Evolutionary conservation across 2,797 vertebrate genomes (phyloP).

Genomic region (Allobates femoralis): DNA sequence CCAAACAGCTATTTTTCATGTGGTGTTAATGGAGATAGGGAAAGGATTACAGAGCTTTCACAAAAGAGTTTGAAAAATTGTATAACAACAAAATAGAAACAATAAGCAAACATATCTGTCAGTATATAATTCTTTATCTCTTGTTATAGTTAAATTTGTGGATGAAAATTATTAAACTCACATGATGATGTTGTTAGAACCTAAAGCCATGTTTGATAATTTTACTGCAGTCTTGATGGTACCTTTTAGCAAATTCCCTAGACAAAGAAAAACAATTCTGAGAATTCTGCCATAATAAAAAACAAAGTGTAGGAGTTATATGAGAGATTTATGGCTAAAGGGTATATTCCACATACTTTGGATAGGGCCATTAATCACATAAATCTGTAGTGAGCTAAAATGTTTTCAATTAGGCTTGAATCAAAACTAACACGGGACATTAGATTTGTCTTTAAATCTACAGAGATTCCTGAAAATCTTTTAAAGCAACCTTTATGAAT

Average conservation of each 20-base stretch:
- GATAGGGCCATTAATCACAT: slow-evolving; percentile 38
- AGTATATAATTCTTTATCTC: not conserved
- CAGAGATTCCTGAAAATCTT: slow-evolving; percentile 34
- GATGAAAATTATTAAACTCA: not conserved
- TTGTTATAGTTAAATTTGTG: not conserved
- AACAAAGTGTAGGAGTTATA: slow-evolving; percentile 25
- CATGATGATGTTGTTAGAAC: not conserved
- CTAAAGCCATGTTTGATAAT: not conserved
- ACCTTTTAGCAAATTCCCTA: slow-evolving; percentile 6
- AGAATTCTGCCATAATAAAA: slow-evolving; percentile 8
- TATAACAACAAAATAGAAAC: not conserved
- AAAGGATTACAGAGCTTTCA: not conserved
- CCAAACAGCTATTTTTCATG: no score
- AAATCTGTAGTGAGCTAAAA: slow-evolving; percentile 28
- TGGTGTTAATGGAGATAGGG: no score
- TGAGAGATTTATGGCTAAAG: slow-evolving; percentile 40
- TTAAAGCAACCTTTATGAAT: slow-evolving; percentile 19
- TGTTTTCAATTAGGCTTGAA: slow-evolving; percentile 31
- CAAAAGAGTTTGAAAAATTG: not conserved
- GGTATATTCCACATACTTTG: slow-evolving; percentile 25
- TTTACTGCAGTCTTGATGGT: not conserved
- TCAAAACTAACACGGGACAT: slow-evolving; percentile 55
- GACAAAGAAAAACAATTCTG: slow-evolving; percentile 23
- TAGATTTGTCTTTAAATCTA: slow-evolving; percentile 57
- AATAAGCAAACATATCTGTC: not conserved